Percentiles rank a stretch among this genome's conserved stretches.
phyloP scores from a whole-genome alignment of 2,113 vertebrate genomes.

The Malurus melanocephalus region DNA sequence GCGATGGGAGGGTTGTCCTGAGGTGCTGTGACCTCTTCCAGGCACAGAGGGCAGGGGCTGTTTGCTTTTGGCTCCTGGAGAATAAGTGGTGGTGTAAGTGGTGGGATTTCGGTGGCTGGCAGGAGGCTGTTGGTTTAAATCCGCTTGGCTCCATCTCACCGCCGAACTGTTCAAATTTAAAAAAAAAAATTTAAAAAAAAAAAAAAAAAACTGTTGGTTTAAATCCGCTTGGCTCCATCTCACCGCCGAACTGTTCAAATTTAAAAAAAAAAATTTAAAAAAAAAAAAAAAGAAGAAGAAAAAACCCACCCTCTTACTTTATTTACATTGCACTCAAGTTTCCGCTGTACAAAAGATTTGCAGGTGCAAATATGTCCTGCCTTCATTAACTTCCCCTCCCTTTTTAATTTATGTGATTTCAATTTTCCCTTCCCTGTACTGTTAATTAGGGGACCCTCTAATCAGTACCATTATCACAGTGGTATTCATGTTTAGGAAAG shows the following conservation, averaged over 20 bases:
- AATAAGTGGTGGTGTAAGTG: not conserved
- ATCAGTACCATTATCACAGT: slow-evolving; percentile 91
- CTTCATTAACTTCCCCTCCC: slow-evolving; percentile 84
- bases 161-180: not conserved
- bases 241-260: not conserved
- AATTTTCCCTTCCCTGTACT: slow-evolving; percentile 85
- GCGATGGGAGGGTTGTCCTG: not conserved
- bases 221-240: slow-evolving; percentile 44
- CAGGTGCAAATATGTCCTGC: slow-evolving; percentile 85
- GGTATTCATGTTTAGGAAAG: slow-evolving; percentile 92
- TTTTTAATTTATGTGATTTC: slow-evolving; percentile 86
- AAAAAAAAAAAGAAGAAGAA: not conserved
- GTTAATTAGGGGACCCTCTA: slow-evolving; percentile 89
- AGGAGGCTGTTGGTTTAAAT: slow-evolving; percentile 36
- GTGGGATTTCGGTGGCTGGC: not conserved
- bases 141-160: slow-evolving; percentile 28
- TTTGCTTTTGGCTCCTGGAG: not conserved
- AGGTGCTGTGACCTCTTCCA: not conserved
- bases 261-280: not conserved
- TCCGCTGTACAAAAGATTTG: slow-evolving; percentile 80
- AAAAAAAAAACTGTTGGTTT: slow-evolving; percentile 37
- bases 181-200: too few relatives aligned
- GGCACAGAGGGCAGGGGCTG: not conserved
- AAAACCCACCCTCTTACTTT: slow-evolving; percentile 69
- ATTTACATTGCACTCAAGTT: slow-evolving; percentile 80